Conservation (phyloP, 2,797 vertebrate genomes). For the Otolemur crassicaudatus region DNA sequence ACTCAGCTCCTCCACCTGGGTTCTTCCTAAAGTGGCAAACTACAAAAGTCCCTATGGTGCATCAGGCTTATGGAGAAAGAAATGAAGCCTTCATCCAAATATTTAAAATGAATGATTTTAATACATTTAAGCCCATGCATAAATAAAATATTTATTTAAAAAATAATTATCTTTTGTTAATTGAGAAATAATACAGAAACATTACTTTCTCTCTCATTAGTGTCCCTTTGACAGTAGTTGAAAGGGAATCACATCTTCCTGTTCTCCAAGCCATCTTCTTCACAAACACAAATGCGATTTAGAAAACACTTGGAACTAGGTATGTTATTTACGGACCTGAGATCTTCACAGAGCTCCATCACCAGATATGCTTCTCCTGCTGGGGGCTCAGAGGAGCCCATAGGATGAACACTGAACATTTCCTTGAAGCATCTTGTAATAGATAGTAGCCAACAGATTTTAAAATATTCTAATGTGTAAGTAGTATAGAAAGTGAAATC, state of each 20-base stretch:
- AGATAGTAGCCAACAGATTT: neutral
- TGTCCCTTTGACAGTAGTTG: neutral
- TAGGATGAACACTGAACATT: neutral
- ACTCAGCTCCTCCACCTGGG: too few relatives aligned
- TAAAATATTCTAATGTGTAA: neutral
- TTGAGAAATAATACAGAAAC: neutral
- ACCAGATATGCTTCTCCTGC: neutral
- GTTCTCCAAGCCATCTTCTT: neutral
- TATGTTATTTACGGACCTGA: neutral
- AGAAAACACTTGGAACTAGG: neutral
- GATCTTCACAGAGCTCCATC: accelerated
- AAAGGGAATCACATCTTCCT: neutral
- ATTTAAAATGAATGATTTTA: neutral
- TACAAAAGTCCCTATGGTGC: accelerated
- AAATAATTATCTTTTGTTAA: neutral
- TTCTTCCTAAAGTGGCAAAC: neutral
- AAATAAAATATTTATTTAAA: too few relatives aligned
- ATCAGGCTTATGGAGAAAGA: neutral
- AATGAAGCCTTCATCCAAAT: neutral
- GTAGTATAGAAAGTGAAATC: neutral
- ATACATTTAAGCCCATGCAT: neutral
- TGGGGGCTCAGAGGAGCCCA: neutral
- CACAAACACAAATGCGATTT: neutral
- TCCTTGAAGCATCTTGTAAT: neutral
- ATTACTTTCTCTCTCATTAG: neutral